Evolutionary conservation across 2,113 vertebrate genomes (phyloP), one percentile per base, ranked within the genome.

Genomic region (Osmerus mordax): DNA sequence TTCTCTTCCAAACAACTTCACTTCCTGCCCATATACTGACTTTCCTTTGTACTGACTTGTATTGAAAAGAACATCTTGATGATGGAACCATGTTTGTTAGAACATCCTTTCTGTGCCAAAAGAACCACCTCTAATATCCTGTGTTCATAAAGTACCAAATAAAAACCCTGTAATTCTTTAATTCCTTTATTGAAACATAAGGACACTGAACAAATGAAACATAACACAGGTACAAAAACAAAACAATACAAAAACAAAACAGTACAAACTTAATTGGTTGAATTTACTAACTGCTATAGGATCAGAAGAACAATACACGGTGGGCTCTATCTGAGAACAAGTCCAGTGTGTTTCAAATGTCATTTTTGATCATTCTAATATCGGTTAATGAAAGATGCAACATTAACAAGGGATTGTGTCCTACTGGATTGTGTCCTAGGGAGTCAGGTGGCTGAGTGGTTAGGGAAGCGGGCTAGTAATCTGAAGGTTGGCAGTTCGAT

Each of bases 141-240:
- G 52, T 21, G 36, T 19, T 9, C 15, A 65, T 15, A 65, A 21
- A 65, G 7, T n/a, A 65, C 19, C 16, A 36, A 51, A 25, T 9
- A 52, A 52, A 68, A 36, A 8, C 19, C 25, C 1, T 23, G 3
- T 0, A 54, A 63, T 66, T 23, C 16, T 70, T 77, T 87, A 64
- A 84, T 77, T 63, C 74, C 70, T 85, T 84, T 84, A 82, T 87
- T 84, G 67, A 78, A 87, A 80, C 78, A 62, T 61, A 56, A 79
- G 56, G 78, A 77, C 77, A 83, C 71, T 71, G 77, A 69, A 60
- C 51, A 74, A 71, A 77, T 69, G 53, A 63, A 61, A 80, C 69
- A 80, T 77, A 75, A 63, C 61, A 80, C 69, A 80, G 76, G 73
- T 66, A 78, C 71, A 80, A 28, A 67, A 82, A 77, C 19, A 16